Evolutionary conservation across 2,113 vertebrate species (phyloP).

Genomic region (Zosterops borbonicus): DNA sequence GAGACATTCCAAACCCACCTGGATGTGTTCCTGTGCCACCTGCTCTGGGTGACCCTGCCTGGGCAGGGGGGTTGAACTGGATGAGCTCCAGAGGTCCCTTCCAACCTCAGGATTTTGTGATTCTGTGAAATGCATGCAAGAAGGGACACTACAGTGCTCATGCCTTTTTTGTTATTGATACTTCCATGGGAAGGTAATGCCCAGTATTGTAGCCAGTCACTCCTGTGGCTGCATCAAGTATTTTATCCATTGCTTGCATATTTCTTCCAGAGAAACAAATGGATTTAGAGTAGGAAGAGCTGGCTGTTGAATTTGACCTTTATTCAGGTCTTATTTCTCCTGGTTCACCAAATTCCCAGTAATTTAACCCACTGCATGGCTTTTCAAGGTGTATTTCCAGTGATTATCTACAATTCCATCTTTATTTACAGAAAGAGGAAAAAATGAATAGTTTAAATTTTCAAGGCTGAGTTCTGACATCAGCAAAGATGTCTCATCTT

Average conservation of each 20-base stretch:
- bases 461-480: background rate
- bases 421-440: background rate
- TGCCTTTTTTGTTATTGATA: background rate
- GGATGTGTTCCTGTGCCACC: background rate
- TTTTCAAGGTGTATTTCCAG: background rate
- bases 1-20: background rate
- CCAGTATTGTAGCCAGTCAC: background rate
- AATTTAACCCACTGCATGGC: background rate
- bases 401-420: background rate
- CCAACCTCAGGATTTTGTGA: background rate
- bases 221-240: background rate
- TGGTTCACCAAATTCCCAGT: background rate
- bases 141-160: background rate
- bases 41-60: background rate
- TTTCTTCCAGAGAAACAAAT: background rate
- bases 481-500: background rate
- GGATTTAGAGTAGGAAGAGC: background rate
- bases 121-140: background rate
- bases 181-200: background rate
- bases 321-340: background rate
- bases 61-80: too few species aligned
- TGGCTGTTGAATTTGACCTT: background rate
- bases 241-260: background rate
- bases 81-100: background rate
- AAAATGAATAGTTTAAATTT: background rate